Evolutionary conservation across 1,140 invertebrate genomes (phyloP).

Genomic region (Lepidurus couesii): DNA sequence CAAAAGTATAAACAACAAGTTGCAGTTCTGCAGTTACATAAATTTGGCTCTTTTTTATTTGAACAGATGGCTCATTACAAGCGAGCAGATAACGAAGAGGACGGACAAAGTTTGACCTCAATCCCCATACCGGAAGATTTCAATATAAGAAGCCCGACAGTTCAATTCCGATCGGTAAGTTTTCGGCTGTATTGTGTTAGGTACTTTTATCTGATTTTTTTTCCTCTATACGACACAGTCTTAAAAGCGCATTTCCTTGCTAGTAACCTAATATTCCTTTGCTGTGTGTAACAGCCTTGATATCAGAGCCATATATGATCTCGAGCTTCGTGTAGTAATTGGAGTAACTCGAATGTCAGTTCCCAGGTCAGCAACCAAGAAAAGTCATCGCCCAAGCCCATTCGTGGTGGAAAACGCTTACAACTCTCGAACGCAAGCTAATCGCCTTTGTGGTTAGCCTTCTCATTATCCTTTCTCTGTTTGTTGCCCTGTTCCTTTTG

Average conservation of each 20-base stretch:
- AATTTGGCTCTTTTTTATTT: neutral
- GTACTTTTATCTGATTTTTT: neutral
- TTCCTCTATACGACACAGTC: neutral
- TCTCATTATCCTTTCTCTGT: neutral
- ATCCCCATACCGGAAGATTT: neutral
- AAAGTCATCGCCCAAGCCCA: neutral
- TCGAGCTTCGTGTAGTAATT: neutral
- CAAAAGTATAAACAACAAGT: no score
- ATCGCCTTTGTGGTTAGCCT: conserved; percentile 12
- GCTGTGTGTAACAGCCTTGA: neutral
- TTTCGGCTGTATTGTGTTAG: neutral
- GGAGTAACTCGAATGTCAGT: conserved; percentile 21
- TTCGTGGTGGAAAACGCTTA: conserved; percentile 26
- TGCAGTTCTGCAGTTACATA: neutral
- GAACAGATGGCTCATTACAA: conserved; percentile 15
- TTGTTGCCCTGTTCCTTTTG: neutral
- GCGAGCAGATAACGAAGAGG: neutral
- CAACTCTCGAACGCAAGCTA: conserved; percentile 25
- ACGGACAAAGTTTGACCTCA: neutral
- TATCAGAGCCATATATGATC: neutral
- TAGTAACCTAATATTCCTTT: neutral
- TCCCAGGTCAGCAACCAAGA: conserved; percentile 14
- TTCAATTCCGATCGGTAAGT: conserved; percentile 8
- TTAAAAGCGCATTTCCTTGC: neutral
- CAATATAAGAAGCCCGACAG: neutral